These are phyloP conservation scores for Anagrus nilaparvatae DNA, from an alignment of 1,140 invertebrate species.

Conservation along the genomic window DNA sequence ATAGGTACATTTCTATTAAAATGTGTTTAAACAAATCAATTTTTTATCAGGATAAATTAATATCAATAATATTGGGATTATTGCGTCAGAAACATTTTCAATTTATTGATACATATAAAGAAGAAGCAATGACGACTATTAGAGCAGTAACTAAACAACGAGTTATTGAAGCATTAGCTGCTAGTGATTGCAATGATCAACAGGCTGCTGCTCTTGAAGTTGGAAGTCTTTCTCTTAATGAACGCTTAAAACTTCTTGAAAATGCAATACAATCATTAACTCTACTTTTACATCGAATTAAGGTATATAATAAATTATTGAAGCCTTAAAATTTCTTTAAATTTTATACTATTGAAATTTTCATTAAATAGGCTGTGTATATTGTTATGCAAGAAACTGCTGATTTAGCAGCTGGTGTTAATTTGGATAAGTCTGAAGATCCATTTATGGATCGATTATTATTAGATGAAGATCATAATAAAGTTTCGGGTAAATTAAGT, in stretches of 20 bases:
- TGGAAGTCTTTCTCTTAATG: conserved; percentile 50
- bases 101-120: conserved; percentile 81
- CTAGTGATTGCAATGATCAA: conserved; percentile 48
- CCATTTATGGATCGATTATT: conserved; percentile 56
- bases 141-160: conserved; percentile 83
- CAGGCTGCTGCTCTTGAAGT: conserved; percentile 40
- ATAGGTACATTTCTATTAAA: not conserved
- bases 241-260: conserved; percentile 71
- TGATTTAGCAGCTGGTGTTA: conserved; percentile 46
- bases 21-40: not conserved
- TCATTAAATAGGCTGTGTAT: conserved; percentile 47
- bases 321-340: not conserved
- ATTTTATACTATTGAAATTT: conserved; percentile 7
- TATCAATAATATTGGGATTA: conserved; percentile 82
- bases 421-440: conserved; percentile 25
- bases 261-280: conserved; percentile 53
- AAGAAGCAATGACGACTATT: conserved; percentile 81
- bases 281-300: conserved; percentile 48
- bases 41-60: conserved; percentile 63
- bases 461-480: conserved; percentile 55
- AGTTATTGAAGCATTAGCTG: conserved; percentile 67
- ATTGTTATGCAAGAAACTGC: conserved; percentile 61
- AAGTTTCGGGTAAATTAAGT: conserved; percentile 58
- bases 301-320: conserved; percentile 38
- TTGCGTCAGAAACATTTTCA: conserved; percentile 74